Conservation (phyloP, 2,113 vertebrate genomes). For the Glareola pratincola region DNA sequence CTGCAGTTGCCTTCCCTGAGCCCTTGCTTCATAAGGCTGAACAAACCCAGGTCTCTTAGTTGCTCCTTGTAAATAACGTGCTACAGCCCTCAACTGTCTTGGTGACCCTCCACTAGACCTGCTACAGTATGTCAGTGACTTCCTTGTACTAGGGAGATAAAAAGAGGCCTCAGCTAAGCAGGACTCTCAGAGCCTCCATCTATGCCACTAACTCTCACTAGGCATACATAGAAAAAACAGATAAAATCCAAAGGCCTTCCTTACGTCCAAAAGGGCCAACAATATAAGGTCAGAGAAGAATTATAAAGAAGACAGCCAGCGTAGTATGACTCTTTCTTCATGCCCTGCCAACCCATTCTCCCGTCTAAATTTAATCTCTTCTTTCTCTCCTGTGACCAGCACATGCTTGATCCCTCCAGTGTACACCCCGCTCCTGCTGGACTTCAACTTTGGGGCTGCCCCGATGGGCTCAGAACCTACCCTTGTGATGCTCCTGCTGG, state of each 20-base stretch:
- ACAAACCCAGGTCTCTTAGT: neutral
- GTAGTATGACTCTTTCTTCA: neutral
- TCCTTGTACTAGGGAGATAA: neutral
- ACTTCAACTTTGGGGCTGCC: conserved; percentile 88
- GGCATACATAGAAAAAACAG: neutral
- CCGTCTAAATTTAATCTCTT: neutral
- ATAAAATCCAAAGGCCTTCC: neutral
- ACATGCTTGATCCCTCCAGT: conserved; percentile 68
- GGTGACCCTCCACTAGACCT: neutral
- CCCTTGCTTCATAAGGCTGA: neutral
- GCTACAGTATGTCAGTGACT: neutral
- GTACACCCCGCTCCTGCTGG: conserved; percentile 78
- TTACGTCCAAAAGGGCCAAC: neutral
- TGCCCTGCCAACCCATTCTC: neutral
- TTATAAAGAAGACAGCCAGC: neutral
- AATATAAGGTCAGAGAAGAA: neutral
- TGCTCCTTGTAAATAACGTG: neutral
- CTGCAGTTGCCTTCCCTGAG: neutral
- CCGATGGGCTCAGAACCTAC: conserved; percentile 77
- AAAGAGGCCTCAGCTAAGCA: neutral
- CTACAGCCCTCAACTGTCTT: neutral
- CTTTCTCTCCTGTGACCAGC: conserved; percentile 63
- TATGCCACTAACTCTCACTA: neutral
- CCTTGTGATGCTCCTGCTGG: conserved; percentile 78
- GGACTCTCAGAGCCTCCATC: neutral